Conservation (phyloP, 2,113 vertebrate species). For the Macheiramphus alcinus region DNA sequence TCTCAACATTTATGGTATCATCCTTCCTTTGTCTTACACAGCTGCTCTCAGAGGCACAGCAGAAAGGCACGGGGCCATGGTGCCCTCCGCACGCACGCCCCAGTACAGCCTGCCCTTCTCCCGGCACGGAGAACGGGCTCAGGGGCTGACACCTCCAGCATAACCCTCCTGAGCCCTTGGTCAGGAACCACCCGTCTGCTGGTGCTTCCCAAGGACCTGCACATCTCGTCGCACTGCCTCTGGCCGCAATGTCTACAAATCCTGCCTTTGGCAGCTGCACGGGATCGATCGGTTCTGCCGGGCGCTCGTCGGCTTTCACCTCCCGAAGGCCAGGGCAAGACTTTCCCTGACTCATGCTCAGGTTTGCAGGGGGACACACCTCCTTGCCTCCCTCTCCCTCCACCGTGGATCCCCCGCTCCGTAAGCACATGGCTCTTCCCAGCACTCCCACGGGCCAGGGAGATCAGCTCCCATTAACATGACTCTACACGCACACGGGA, state of each 20-base stretch:
- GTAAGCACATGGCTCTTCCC: not conserved
- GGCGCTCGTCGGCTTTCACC: not conserved
- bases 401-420: not conserved
- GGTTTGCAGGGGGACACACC: not conserved
- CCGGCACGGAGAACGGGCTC: accelerated
- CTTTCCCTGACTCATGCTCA: not conserved
- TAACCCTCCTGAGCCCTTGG: not conserved
- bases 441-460: not conserved
- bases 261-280: not conserved
- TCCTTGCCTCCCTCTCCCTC: not conserved
- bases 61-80: not conserved
- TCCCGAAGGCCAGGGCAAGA: not conserved
- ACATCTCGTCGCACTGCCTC: accelerated
- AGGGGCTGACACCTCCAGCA: accelerated
- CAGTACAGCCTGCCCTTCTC: not conserved
- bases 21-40: not conserved
- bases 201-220: not conserved
- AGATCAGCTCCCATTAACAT: not conserved
- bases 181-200: not conserved
- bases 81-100: not conserved
- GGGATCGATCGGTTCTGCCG: accelerated
- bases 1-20: not conserved
- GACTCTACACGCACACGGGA: not conserved
- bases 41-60: not conserved
- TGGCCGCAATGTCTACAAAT: accelerated